These are phyloP conservation scores for Mythimna lalbum DNA, from an alignment of 2,888 invertebrate species.

Conservation along the genomic window DNA sequence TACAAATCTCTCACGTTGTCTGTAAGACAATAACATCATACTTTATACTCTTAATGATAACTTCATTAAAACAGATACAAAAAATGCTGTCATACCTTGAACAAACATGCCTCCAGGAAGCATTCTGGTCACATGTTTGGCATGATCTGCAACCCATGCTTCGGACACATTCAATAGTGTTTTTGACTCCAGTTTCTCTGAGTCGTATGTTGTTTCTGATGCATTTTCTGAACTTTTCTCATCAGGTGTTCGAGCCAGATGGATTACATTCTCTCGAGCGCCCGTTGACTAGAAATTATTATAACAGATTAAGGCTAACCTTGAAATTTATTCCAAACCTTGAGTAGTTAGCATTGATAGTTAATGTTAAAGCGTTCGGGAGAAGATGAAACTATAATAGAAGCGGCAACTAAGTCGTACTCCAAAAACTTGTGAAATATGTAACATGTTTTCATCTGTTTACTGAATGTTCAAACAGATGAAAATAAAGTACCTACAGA, in stretches of 20 bases:
- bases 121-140: slow-evolving; percentile 96
- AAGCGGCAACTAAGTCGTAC: too few relatives aligned
- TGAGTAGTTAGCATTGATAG: background rate
- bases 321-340: background rate
- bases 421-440: background rate
- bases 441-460: background rate
- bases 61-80: slow-evolving; percentile 7
- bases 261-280: slow-evolving; percentile 94
- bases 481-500: background rate
- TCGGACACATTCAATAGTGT: slow-evolving; percentile 91
- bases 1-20: slow-evolving; percentile 7
- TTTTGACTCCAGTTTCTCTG: slow-evolving; percentile 79
- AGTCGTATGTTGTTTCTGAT: slow-evolving; percentile 78
- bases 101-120: slow-evolving; percentile 97
- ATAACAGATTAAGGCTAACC: background rate
- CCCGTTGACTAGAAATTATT: slow-evolving; percentile 90
- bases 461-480: background rate
- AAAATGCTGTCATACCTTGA: slow-evolving; percentile 88
- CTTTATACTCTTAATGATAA: background rate
- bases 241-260: slow-evolving; percentile 94
- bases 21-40: background rate
- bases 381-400: too few relatives aligned
- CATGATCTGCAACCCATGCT: slow-evolving; percentile 94
- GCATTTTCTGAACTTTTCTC: slow-evolving; percentile 80
- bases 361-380: background rate